Evolutionary conservation across 2,888 invertebrate genomes (phyloP).

Genomic region (Stenodera caucasica): DNA sequence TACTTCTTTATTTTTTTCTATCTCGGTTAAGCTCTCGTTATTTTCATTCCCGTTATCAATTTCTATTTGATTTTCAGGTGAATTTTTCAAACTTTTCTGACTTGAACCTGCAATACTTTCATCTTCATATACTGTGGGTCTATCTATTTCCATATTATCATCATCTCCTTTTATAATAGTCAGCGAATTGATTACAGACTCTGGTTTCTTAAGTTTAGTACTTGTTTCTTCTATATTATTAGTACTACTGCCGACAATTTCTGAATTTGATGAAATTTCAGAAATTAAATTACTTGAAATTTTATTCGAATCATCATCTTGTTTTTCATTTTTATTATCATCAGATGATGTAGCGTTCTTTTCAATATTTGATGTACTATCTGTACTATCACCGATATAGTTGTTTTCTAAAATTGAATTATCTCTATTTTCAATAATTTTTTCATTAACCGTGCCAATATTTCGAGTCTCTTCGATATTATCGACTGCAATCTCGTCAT

Average conservation of each 20-base stretch:
- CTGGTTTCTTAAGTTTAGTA: background rate
- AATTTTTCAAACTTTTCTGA: background rate
- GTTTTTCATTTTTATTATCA: background rate
- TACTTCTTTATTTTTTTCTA: background rate
- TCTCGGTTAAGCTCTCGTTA: background rate
- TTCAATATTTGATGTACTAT: background rate
- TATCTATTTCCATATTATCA: background rate
- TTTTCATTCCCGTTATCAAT: background rate
- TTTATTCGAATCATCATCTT: background rate
- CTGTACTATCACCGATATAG: background rate
- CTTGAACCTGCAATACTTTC: background rate
- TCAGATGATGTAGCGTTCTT: background rate
- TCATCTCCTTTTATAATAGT: background rate
- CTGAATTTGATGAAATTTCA: background rate
- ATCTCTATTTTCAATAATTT: background rate
- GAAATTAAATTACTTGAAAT: background rate
- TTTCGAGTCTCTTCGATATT: background rate
- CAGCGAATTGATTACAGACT: background rate
- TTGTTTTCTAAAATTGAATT: no score
- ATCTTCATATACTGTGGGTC: background rate
- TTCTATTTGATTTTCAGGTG: background rate
- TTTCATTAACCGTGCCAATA: background rate
- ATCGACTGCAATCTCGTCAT: background rate
- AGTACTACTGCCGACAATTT: constrained; percentile 7
- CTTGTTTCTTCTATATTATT: background rate